These are phyloP conservation scores for Cataglyphis hispanica DNA, from an alignment of 1,140 invertebrate genomes.

Conservation along the genomic window DNA sequence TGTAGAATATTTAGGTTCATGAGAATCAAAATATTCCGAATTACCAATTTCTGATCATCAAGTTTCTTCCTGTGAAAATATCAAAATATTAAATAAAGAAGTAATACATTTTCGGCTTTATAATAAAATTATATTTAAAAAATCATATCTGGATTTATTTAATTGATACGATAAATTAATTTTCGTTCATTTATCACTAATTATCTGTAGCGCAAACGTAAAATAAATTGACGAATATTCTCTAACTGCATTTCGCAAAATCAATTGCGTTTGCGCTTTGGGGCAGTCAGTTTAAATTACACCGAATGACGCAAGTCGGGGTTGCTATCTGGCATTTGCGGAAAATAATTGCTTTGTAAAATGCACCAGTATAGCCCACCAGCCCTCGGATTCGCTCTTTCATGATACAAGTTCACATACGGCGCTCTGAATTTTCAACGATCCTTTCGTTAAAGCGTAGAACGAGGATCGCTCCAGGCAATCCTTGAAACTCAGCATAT, in stretches of 20 bases:
- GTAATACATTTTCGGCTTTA: neutral
- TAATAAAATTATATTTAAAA: neutral
- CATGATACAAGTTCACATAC: neutral
- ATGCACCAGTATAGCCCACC: slow-evolving; percentile 19
- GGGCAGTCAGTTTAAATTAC: slow-evolving; percentile 4
- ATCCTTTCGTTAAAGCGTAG: neutral
- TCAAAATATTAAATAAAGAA: slow-evolving; percentile 5
- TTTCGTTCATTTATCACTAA: neutral
- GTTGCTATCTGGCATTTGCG: neutral
- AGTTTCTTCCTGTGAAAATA: neutral
- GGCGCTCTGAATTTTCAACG: neutral
- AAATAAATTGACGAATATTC: neutral
- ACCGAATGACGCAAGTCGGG: neutral
- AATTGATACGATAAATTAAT: neutral
- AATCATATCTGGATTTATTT: neutral
- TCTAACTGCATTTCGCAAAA: neutral
- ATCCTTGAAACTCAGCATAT: slow-evolving; percentile 38
- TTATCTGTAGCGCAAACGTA: neutral
- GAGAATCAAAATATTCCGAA: neutral
- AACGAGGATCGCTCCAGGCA: neutral
- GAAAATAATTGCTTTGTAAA: slow-evolving; percentile 46
- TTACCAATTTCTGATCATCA: neutral
- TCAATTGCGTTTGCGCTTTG: neutral
- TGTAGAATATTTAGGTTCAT: neutral
- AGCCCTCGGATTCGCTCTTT: neutral